Evolutionary conservation across 2,113 vertebrate species (phyloP).

Genomic region (Isichthys henryi): DNA sequence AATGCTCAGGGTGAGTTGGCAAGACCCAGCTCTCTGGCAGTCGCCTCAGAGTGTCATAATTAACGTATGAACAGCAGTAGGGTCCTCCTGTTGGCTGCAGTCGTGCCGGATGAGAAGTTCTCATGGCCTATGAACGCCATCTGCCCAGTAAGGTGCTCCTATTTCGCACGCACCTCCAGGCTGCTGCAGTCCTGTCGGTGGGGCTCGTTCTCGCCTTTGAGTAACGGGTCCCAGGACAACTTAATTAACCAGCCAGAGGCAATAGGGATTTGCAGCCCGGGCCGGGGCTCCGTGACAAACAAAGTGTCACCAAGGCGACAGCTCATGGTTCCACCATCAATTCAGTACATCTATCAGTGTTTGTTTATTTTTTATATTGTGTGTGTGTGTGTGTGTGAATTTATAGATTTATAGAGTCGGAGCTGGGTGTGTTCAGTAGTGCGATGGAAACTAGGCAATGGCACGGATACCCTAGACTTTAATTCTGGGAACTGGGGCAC

Average conservation of each 20-base stretch:
- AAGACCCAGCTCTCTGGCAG: neutral
- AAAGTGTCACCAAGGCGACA: neutral
- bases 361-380: neutral
- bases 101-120: neutral
- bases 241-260: neutral
- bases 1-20: neutral
- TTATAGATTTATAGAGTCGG: neutral
- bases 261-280: neutral
- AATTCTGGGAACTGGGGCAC: neutral
- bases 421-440: neutral
- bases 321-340: neutral
- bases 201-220: neutral
- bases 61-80: neutral
- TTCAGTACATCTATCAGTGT: neutral
- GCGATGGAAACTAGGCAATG: neutral
- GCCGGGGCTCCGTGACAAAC: neutral
- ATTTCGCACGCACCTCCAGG: neutral
- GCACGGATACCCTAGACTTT: neutral
- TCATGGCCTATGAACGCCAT: neutral
- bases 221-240: neutral
- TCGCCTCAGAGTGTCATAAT: neutral
- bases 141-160: neutral
- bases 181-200: neutral
- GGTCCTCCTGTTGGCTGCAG: conserved; percentile 12
- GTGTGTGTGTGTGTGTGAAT: no score